Evolutionary conservation across 2,888 invertebrate species (phyloP).

Genomic region (Sinohyriopsis cumingii): DNA sequence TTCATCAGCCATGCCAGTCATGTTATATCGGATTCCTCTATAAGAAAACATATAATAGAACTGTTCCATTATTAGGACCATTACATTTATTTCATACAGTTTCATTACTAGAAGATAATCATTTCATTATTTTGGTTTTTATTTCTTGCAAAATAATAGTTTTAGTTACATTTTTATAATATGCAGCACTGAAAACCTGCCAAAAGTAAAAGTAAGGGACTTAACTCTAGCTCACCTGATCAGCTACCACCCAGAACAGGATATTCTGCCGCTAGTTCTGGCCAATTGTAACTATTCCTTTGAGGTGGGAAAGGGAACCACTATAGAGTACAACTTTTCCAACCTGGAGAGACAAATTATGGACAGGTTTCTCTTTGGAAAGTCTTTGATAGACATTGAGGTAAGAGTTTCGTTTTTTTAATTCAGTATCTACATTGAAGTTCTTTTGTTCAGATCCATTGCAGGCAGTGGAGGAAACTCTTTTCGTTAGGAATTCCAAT

Average conservation of each 20-base stretch:
- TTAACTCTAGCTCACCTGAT: constrained; percentile 34
- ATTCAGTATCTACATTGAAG: not conserved
- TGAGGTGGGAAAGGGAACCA: constrained; percentile 46
- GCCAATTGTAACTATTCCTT: constrained; percentile 54
- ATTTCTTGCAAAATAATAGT: not conserved
- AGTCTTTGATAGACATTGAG: constrained; percentile 21
- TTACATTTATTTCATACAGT: not conserved
- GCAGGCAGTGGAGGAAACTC: not conserved
- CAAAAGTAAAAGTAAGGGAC: constrained; percentile 19
- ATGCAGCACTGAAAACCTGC: not conserved
- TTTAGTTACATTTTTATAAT: not conserved
- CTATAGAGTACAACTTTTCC: constrained; percentile 46
- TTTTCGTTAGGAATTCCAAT: not conserved
- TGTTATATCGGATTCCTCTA: no score
- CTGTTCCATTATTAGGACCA: no score
- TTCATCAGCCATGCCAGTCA: no score
- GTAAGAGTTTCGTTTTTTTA: not conserved
- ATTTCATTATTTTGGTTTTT: no score
- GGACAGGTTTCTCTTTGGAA: constrained; percentile 43
- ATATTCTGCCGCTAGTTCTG: constrained; percentile 49
- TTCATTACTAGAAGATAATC: not conserved
- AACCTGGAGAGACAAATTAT: constrained; percentile 46
- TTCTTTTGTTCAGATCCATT: not conserved
- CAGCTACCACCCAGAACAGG: constrained; percentile 36
- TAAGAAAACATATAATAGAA: no score